These are phyloP conservation scores for Pipistrellus nathusii DNA, from an alignment of 2,797 vertebrate species.

Conservation along the genomic window DNA sequence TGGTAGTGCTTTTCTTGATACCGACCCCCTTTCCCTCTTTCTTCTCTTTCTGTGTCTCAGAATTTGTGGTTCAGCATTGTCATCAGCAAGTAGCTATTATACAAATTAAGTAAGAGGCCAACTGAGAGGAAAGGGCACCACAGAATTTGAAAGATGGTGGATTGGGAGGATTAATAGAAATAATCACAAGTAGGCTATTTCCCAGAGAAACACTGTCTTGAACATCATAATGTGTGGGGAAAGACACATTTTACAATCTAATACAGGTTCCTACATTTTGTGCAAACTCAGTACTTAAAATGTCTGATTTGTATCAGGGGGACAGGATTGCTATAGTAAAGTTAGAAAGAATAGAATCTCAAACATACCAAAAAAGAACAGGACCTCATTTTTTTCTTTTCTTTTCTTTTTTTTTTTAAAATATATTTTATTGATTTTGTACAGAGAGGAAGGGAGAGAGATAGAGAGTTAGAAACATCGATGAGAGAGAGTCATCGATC, in stretches of 20 bases:
- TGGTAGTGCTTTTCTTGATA: neutral
- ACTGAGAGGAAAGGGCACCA: neutral
- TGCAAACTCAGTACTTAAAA: slow-evolving; percentile 44
- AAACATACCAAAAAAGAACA: neutral
- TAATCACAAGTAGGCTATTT: neutral
- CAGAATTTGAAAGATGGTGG: neutral
- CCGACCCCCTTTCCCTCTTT: neutral
- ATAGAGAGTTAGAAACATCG: too few relatives aligned
- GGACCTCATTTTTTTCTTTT: neutral
- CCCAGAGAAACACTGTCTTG: slow-evolving; percentile 40
- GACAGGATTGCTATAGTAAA: slow-evolving; percentile 30
- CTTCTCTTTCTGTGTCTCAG: slow-evolving; percentile 12
- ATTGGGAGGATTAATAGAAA: neutral
- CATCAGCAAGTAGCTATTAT: slow-evolving; percentile 52
- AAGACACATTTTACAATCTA: slow-evolving; percentile 26
- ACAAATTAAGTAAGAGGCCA: neutral
- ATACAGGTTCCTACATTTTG: slow-evolving; percentile 26
- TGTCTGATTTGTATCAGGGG: neutral
- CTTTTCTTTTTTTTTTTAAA: too few relatives aligned
- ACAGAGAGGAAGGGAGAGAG: too few relatives aligned
- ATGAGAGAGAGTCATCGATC: too few relatives aligned
- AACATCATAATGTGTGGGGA: neutral
- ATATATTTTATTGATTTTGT: too few relatives aligned
- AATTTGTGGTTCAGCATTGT: slow-evolving; percentile 35
- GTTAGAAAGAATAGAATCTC: neutral